These are phyloP conservation scores for Clunio marinus DNA, from an alignment of 2,888 invertebrate genomes.

Conservation along the genomic window DNA sequence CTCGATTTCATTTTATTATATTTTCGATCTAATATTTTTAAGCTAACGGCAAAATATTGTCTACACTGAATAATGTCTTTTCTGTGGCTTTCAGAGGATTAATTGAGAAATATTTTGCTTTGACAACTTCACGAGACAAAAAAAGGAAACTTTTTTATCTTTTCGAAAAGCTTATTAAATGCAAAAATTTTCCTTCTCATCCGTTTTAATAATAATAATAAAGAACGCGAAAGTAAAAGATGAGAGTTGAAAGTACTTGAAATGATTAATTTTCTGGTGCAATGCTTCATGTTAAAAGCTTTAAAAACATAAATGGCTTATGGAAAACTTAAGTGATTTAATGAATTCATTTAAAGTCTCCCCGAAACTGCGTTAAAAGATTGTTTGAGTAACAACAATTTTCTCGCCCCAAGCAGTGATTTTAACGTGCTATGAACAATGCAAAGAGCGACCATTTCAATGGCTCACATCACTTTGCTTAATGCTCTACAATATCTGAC, in stretches of 20 bases:
- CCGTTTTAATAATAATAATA: neutral
- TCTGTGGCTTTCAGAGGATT: neutral
- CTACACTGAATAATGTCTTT: neutral
- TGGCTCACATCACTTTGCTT: neutral
- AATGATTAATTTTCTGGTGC: conserved; percentile 16
- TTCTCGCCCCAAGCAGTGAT: neutral
- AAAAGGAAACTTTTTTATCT: neutral
- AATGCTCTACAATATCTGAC: neutral
- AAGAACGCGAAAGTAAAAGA: neutral
- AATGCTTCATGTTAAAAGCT: neutral
- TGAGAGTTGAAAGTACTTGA: neutral
- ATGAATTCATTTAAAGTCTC: neutral
- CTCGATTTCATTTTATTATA: neutral
- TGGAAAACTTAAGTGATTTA: neutral
- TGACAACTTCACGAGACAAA: no score
- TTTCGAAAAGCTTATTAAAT: neutral
- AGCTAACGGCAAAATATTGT: neutral
- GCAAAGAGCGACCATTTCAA: neutral
- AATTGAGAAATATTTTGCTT: neutral
- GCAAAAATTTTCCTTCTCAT: neutral
- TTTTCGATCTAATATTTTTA: neutral
- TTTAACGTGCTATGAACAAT: conserved; percentile 6
- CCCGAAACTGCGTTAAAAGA: neutral
- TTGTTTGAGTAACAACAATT: neutral
- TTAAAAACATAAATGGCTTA: neutral